Base-by-base conservation (phyloP, 2,797 vertebrate genomes). In the Leuciscus waleckii region DNA sequence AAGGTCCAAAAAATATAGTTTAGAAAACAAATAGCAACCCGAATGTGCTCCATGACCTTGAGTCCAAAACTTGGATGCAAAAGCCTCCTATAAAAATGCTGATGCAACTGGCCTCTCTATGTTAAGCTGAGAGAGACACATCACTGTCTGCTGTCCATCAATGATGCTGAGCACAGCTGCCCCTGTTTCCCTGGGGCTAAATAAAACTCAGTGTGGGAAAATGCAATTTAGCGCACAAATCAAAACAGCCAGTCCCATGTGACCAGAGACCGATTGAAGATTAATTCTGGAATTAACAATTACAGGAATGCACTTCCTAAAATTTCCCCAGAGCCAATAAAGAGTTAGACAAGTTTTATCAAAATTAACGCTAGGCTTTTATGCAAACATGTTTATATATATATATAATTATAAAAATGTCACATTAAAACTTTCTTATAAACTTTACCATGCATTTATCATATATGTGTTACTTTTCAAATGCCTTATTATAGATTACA, bases 121-220 rank as follows among this genome's bases (percentile, higher is more conserved):
- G 37, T 69, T 43, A 69, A 32, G 39, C 70, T 41, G 58, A 86
- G 54, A 87, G 73, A 87, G 84, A 81, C 69, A 54, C 56, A 82
- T 84, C 84, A 84, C 56, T 79, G 81, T 86, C 82, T 83, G 84
- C 49, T n/a, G 46, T 71, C 75, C 68, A 71, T 86, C 81, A 83
- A 80, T 86, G 86, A 82, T 82, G 86, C 83, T 88, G 87, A 85
- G 79, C 84, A 84, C 85, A 88, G 85, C 81, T 85, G 83, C 76
- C 77, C 71, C 41, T 71, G 58, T 79, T 86, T 86, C 81, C 87
- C 83, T 54, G 43, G 41, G 83, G 86, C 81, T 88, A 88, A 86
- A 86, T 88, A 77, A 86, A 89, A 81, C 85, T 37, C 75, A 61
- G 77, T 32, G 77, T 88, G 87, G 87, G 82, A 86, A 87, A 88